Conservation (phyloP, 2,888 invertebrate species). For the Drosophila mayaguana region DNA sequence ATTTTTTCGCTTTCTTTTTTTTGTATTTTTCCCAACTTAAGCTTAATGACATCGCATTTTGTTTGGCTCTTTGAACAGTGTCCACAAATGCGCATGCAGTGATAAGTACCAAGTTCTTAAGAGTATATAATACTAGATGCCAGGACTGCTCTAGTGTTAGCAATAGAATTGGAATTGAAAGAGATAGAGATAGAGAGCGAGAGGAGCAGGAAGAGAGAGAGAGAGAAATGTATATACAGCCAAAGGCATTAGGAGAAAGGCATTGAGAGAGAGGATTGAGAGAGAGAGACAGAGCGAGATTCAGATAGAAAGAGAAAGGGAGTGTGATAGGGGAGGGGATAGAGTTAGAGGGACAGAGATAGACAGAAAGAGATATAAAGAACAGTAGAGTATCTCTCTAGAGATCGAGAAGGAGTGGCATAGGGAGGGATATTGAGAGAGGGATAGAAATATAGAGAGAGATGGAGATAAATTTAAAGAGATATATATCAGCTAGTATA, state of each 20-base stretch:
- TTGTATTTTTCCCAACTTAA: conserved; percentile 56
- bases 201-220: too few species aligned
- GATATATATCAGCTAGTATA: too few species aligned
- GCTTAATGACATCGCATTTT: conserved; percentile 70
- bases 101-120: background rate
- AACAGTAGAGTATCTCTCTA: too few species aligned
- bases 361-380: background rate
- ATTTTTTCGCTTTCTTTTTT: conserved; percentile 18
- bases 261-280: background rate
- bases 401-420: too few species aligned
- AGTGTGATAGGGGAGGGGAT: too few species aligned
- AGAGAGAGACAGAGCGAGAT: background rate
- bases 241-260: background rate
- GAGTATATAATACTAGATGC: background rate
- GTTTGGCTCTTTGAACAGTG: conserved; percentile 59
- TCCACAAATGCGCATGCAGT: conserved; percentile 26
- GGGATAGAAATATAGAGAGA: background rate
- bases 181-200: background rate
- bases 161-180: background rate
- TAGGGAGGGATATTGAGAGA: too few species aligned
- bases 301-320: background rate
- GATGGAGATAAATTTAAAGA: background rate
- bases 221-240: background rate
- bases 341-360: background rate
- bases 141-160: background rate